Base-by-base conservation (phyloP, 2,888 invertebrate species). In the Orthonevra nobilis region DNA sequence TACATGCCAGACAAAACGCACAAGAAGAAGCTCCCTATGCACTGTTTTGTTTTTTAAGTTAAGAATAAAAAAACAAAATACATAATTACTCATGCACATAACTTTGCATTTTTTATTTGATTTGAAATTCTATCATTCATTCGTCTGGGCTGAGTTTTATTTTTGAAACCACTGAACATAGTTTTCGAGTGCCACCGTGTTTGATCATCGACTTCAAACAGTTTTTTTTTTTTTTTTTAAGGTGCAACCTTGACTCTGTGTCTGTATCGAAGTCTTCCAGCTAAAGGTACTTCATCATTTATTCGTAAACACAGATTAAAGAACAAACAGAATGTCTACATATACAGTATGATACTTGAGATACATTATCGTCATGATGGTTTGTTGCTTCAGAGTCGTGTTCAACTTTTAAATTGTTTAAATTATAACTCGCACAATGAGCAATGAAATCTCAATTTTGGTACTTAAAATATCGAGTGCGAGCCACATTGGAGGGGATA, bases 11-110 rank as follows among this genome's bases (percentile, higher is more conserved):
- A 38, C 48, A 52, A 17, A 14, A 61, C 30, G 23, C 46, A 52
- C 10, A 42, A n/a, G 17, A 7, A 30, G 36, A 34, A 42, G 63
- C 63, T 20, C 9, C 32, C 23, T 20, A 40, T 10, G 4, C 28
- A 50, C 10, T 50, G 30, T 50, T 9, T 30, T 15, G 23, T 23
- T 23, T 23, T 23, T 5, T 23, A 4, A n/a, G n/a, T n/a, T n/a
- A n/a, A n/a, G n/a, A 23, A 23, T 23, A 23, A 6, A 0, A 5
- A 20, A 26, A n/a, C n/a, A n/a, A n/a, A n/a, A n/a, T n/a, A n/a
- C n/a, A n/a, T n/a, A n/a, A 74, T 75, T 69, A 42, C 20, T 61
- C 34, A 69, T 77, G 75, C 70, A 32, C 75, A 77, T 77, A 77
- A 56, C 32, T 77, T 77, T 42, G 42, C 56, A 56, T 77, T 42